phyloP scores from a whole-genome alignment of 2,113 vertebrate species.

The Burhinus bistriatus region DNA sequence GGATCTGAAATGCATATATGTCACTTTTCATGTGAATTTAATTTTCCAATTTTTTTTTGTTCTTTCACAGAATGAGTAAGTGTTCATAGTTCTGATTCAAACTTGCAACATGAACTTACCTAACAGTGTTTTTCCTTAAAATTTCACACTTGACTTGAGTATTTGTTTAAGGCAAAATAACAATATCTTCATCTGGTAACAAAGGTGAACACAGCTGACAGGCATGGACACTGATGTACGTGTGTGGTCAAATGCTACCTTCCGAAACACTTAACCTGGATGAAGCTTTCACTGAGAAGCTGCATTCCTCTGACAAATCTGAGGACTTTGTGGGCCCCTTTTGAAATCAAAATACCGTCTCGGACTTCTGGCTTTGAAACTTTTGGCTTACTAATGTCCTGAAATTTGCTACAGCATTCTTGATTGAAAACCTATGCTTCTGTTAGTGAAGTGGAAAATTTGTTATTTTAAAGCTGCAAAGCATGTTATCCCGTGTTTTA shows the following conservation, averaged over 20 bases:
- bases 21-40: background rate
- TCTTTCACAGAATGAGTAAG: background rate
- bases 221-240: rapidly evolving
- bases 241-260: background rate
- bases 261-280: background rate
- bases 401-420: background rate
- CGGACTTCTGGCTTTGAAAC: background rate
- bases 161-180: background rate
- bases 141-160: background rate
- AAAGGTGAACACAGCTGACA: background rate
- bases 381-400: background rate
- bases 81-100: background rate
- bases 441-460: background rate
- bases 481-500: background rate
- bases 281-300: background rate
- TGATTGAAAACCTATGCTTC: background rate
- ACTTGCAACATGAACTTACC: background rate
- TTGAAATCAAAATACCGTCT: background rate
- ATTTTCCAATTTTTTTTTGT: background rate
- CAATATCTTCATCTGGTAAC: background rate
- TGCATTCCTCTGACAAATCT: background rate
- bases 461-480: background rate
- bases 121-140: background rate
- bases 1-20: background rate
- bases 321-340: background rate